These are phyloP conservation scores for Drosophila diplacantha DNA, from an alignment of 2,888 invertebrate genomes.

Conservation along the genomic window DNA sequence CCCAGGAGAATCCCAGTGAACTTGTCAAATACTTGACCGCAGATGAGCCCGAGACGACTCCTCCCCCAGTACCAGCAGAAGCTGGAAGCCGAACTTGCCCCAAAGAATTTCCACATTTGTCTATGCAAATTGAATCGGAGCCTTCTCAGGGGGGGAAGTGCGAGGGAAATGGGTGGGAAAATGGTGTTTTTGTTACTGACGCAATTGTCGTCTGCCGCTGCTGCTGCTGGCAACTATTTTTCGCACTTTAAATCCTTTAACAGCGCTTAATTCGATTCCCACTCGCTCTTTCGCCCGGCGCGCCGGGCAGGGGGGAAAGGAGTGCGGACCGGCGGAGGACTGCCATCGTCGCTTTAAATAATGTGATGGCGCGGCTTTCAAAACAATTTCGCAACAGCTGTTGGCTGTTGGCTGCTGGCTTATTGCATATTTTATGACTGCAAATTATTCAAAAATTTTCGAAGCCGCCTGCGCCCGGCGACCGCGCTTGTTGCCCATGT, in stretches of 20 bases:
- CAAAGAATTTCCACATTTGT: slow-evolving; percentile 36
- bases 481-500: slow-evolving; percentile 23
- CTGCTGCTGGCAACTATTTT: slow-evolving; percentile 23
- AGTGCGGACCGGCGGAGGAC: slow-evolving; percentile 1
- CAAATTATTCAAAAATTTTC: slow-evolving; percentile 78
- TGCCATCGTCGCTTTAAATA: slow-evolving; percentile 69
- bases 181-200: slow-evolving; percentile 4
- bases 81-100: slow-evolving; percentile 15
- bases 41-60: slow-evolving; percentile 10
- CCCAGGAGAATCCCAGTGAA: neutral
- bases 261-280: slow-evolving; percentile 63
- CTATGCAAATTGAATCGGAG: slow-evolving; percentile 21
- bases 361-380: slow-evolving; percentile 78
- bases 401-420: slow-evolving; percentile 67
- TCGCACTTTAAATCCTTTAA: slow-evolving; percentile 53
- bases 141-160: slow-evolving; percentile 1
- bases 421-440: slow-evolving; percentile 78
- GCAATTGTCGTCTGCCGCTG: slow-evolving; percentile 29
- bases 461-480: slow-evolving; percentile 52
- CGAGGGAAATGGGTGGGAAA: neutral
- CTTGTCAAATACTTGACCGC: slow-evolving; percentile 3
- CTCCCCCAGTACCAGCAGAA: neutral
- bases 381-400: slow-evolving; percentile 78
- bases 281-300: neutral
- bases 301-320: slow-evolving; percentile 2